These are phyloP conservation scores for Cyrtonyx montezumae DNA, from an alignment of 2,113 vertebrate genomes.

Conservation along the genomic window DNA sequence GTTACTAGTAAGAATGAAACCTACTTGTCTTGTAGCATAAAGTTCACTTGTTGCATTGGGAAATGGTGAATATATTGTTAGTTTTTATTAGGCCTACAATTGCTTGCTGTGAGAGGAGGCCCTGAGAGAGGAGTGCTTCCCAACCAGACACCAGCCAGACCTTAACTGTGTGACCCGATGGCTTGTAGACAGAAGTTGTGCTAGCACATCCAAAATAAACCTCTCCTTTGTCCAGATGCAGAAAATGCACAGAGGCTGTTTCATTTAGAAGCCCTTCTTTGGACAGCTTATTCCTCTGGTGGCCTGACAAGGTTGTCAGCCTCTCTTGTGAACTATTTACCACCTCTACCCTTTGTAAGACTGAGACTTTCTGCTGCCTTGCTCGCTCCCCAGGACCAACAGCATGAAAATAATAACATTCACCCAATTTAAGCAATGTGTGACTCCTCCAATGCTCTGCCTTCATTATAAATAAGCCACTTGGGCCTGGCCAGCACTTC, in stretches of 20 bases:
- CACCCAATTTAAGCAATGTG: not conserved
- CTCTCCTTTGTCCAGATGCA: conserved; percentile 31
- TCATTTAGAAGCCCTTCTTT: conserved; percentile 48
- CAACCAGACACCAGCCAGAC: conserved; percentile 51
- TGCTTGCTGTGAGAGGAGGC: not conserved
- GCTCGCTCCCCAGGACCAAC: not conserved
- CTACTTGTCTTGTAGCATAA: not conserved
- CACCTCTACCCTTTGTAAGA: conserved; percentile 40
- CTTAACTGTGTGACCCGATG: conserved; percentile 13
- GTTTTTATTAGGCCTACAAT: conserved; percentile 38
- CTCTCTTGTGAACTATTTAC: conserved; percentile 30
- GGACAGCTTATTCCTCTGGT: conserved; percentile 35
- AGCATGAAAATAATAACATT: not conserved
- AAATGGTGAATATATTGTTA: not conserved
- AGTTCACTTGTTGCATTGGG: not conserved
- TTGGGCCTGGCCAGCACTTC: not conserved
- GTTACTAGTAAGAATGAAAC: not conserved
- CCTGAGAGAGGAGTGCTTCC: conserved; percentile 23
- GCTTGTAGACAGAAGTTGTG: conserved; percentile 37
- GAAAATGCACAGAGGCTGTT: conserved; percentile 40
- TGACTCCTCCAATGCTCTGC: not conserved
- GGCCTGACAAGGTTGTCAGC: conserved; percentile 35
- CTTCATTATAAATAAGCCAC: not conserved
- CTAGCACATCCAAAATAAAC: conserved; percentile 63
- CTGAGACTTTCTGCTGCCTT: not conserved